These are phyloP conservation scores for Mixornis gularis DNA, from an alignment of 2,113 vertebrate species.

Conservation along the genomic window DNA sequence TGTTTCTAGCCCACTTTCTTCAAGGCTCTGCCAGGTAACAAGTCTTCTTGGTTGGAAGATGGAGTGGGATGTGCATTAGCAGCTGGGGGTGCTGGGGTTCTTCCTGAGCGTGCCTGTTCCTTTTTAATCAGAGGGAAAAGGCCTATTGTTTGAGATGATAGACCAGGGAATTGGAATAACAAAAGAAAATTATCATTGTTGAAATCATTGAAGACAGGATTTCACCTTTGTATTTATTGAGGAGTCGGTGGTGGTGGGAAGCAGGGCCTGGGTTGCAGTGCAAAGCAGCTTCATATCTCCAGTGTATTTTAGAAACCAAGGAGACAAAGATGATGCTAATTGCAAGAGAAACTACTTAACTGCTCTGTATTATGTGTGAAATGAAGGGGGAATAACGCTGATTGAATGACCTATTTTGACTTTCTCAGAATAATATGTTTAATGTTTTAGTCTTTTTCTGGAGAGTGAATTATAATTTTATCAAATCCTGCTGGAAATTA, in stretches of 20 bases:
- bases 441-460: conserved; percentile 33
- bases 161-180: background rate
- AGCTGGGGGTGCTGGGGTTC: background rate
- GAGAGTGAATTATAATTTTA: conserved; percentile 34
- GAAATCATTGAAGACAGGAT: background rate
- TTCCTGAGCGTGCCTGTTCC: fast-evolving
- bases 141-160: background rate
- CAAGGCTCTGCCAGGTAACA: background rate
- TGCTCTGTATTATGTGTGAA: conserved; percentile 33
- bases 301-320: conserved; percentile 1
- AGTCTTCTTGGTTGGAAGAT: background rate
- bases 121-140: background rate
- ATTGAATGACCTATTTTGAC: conserved; percentile 62
- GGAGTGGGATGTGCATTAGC: background rate
- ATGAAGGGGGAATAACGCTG: conserved; percentile 20
- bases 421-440: conserved; percentile 28
- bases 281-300: background rate
- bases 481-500: conserved; percentile 31
- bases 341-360: conserved; percentile 51
- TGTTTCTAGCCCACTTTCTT: background rate
- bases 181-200: background rate
- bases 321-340: conserved; percentile 54
- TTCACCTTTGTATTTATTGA: background rate
- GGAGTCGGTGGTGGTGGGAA: background rate
- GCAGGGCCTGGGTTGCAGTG: background rate